Conservation (phyloP, 2,113 vertebrate species). For the Bubo bubo region DNA sequence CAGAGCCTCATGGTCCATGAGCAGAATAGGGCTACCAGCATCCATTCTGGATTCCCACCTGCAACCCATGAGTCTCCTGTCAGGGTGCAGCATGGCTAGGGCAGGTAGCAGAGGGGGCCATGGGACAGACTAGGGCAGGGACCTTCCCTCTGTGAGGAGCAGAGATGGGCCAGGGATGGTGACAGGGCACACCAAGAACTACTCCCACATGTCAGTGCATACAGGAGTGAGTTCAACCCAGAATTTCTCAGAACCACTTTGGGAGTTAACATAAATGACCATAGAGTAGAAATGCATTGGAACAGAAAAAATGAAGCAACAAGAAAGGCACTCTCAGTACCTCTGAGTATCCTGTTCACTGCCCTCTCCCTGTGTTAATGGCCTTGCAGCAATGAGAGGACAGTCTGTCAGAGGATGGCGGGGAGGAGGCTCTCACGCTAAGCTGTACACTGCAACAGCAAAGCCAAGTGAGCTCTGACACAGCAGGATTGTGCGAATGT, state of each 20-base stretch:
- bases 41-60: background rate
- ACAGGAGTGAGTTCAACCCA: background rate
- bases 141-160: background rate
- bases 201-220: fast-evolving
- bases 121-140: background rate
- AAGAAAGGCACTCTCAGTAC: background rate
- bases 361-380: background rate
- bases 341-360: background rate
- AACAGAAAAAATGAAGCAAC: background rate
- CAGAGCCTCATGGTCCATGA: background rate
- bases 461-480: background rate
- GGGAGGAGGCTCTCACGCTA: background rate
- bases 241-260: background rate
- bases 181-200: background rate
- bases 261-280: background rate
- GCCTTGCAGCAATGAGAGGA: background rate
- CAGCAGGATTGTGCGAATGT: background rate
- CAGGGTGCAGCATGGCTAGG: background rate
- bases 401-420: fast-evolving
- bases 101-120: fast-evolving
- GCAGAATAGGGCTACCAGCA: background rate
- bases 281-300: background rate
- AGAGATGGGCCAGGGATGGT: background rate
- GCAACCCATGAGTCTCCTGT: background rate
- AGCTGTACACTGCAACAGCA: background rate